Conservation (phyloP, 2,797 vertebrate genomes). For the Enteromius treurensis region DNA sequence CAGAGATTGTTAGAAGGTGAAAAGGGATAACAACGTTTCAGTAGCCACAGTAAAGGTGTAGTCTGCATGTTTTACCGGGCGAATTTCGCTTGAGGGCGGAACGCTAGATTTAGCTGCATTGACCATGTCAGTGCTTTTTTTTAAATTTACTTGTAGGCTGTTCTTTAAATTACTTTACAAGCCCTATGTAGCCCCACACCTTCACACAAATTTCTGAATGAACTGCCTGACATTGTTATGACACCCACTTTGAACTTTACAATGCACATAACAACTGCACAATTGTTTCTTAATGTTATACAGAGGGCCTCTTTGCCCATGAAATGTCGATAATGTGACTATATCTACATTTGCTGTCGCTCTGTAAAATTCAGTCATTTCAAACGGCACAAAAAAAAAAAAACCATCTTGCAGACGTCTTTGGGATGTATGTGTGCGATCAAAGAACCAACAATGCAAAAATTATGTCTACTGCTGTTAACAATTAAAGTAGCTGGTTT, state of each 20-base stretch:
- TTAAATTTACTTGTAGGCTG: not conserved
- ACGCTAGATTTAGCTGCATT: not conserved
- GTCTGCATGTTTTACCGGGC: no score
- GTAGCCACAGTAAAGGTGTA: not conserved
- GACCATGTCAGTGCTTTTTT: not conserved
- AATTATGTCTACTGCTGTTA: not conserved
- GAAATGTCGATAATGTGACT: not conserved
- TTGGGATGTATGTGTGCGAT: not conserved
- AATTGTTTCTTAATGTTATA: not conserved
- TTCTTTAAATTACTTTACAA: not conserved
- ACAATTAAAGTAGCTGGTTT: no score
- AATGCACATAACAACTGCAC: not conserved
- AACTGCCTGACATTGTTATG: not conserved
- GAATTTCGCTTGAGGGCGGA: no score
- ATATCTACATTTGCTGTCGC: not conserved
- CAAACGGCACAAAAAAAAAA: not conserved
- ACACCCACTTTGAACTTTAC: not conserved
- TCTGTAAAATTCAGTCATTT: not conserved
- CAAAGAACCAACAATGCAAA: not conserved
- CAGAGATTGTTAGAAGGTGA: slow-evolving; percentile 7
- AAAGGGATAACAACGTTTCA: slow-evolving; percentile 18
- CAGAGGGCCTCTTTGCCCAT: not conserved
- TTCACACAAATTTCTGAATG: not conserved
- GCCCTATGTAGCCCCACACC: not conserved
- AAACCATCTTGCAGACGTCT: no score